Conservation (phyloP, 2,797 vertebrate genomes). For the Gouania willdenowi region DNA sequence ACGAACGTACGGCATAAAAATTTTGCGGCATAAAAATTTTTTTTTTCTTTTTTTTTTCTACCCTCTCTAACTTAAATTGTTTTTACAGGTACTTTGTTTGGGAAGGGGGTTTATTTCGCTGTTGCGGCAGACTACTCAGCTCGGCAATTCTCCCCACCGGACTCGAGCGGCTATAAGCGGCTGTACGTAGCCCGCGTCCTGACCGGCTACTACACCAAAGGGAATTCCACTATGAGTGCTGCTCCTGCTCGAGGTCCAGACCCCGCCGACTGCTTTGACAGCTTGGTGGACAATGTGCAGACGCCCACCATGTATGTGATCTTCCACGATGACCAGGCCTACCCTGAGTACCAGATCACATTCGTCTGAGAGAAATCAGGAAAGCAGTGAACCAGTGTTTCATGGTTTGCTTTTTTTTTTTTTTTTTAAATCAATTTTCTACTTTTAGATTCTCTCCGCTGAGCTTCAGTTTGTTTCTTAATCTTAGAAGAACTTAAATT, state of each 20-base stretch:
- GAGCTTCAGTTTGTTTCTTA: too few species aligned
- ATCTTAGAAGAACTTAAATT: too few species aligned
- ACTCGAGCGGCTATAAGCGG: constrained; percentile 19
- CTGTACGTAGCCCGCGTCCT: constrained; percentile 61
- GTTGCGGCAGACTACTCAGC: constrained; percentile 55
- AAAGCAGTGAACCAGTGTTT: too few species aligned
- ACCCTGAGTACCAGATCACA: constrained; percentile 68
- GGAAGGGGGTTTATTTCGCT: constrained; percentile 67
- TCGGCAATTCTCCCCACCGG: background rate
- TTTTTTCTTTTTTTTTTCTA: constrained; percentile 4
- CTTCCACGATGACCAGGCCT: constrained; percentile 71
- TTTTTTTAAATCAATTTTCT: too few species aligned
- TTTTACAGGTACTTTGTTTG: constrained; percentile 16
- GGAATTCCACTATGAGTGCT: background rate
- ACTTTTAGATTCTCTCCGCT: too few species aligned
- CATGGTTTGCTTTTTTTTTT: too few species aligned
- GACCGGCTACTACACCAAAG: constrained; percentile 48
- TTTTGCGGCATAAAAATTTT: background rate
- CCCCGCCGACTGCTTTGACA: constrained; percentile 58
- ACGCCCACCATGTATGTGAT: constrained; percentile 60
- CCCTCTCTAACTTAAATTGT: too few species aligned
- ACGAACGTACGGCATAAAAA: too few species aligned
- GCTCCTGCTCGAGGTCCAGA: constrained; percentile 39
- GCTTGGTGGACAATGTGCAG: constrained; percentile 49
- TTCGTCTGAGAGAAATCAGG: too few species aligned